Evolutionary conservation across 2,888 invertebrate genomes (phyloP).

Genomic region (Zaprionus obscuricornis): DNA sequence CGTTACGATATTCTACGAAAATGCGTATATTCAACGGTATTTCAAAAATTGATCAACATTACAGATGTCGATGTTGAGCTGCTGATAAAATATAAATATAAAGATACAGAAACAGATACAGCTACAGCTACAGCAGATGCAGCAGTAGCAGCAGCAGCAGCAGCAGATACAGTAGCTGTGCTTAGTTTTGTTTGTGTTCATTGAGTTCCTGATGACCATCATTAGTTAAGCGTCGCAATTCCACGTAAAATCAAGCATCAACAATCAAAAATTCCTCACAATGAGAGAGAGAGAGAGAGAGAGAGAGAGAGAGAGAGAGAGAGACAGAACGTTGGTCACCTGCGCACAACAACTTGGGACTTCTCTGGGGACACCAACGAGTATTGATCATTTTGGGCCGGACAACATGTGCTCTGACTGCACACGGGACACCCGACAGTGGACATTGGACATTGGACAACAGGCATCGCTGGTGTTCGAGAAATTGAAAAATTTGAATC

Average conservation of each 20-base stretch:
- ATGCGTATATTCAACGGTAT: too few species aligned
- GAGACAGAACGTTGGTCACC: constrained; percentile 53
- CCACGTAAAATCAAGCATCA: constrained; percentile 70
- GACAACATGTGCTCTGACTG: constrained; percentile 54
- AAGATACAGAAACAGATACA: constrained; percentile 33
- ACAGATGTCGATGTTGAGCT: neutral
- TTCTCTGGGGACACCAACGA: constrained; percentile 70
- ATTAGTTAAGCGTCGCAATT: constrained; percentile 80
- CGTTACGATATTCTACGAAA: constrained; percentile 58
- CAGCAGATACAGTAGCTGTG: constrained; percentile 63
- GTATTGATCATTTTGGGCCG: constrained; percentile 36
- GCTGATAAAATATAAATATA: constrained; percentile 15
- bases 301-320: neutral
- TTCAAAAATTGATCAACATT: constrained; percentile 4
- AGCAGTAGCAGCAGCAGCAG: too few species aligned
- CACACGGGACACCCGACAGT: too few species aligned
- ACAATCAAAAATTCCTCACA: constrained; percentile 35
- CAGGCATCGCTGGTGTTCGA: constrained; percentile 32
- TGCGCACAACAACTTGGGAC: constrained; percentile 49
- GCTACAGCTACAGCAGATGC: too few species aligned
- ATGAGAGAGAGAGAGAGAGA: constrained; percentile 3
- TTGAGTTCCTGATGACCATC: constrained; percentile 76
- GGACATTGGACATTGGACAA: constrained; percentile 16
- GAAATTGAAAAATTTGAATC: constrained; percentile 72
- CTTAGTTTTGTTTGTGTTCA: constrained; percentile 42